Base-by-base conservation (phyloP, 1,140 invertebrate genomes). In the Orussus abietinus region DNA sequence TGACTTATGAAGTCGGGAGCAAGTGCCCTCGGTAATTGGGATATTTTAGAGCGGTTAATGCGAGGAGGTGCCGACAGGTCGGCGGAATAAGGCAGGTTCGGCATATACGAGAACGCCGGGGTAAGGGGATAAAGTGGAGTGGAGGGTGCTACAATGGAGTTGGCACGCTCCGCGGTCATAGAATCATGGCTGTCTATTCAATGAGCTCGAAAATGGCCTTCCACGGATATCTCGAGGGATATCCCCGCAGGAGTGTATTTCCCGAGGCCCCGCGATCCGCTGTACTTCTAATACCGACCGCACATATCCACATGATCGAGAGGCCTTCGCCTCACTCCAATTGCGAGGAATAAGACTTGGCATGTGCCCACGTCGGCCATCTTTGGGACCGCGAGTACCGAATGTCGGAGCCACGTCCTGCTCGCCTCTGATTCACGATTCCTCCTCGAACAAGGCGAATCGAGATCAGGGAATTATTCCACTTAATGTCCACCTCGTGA, bases 181-280 rank as follows among this genome's bases (percentile, higher is more conserved):
- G 66, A 72, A 71, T 70, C 70, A 69, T 68, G 63, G 62, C 67
- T 69, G 66, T 70, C 69, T 71, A 71, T 72, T 72, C 68, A 72
- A 74, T 71, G 69, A 70, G 68, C 68, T 71, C 51, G 69, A 71
- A 72, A 74, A 74, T 74, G 66, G 71, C 59, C 60, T 64, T 59
- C 54, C 58, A 60, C 64, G 59, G 69, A 69, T 72, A 69, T 66
- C 64, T 69, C 47, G 44, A 55, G 51, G 55, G 56, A 64, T 70
- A 55, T 56, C 55, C 42, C 49, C 42, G 39, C 54, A 49, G 48
- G 51, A 44, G 42, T 62, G 55, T 66, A 61, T 58, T 71, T 69
- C 71, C 70, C 68, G 65, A 68, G 62, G 64, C 60, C 49, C 53
- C 46, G 53, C 53, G 57, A 60, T 57, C 60, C 55, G 45, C 52